Base-by-base conservation (phyloP, 1,140 invertebrate genomes). In the Druon quercuslanigerum region DNA sequence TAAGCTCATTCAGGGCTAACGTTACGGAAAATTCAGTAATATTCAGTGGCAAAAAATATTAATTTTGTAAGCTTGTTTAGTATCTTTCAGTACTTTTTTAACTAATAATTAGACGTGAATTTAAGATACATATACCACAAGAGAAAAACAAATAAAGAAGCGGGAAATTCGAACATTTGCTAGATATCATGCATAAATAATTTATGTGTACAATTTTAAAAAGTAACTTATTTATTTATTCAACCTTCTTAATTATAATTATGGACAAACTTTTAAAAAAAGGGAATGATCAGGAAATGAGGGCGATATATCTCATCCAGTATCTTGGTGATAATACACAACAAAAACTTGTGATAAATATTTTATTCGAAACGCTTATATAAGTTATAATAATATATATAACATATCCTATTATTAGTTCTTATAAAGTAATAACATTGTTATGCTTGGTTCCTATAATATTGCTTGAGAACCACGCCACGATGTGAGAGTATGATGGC, bases 391-490 rank as follows among this genome's bases (percentile, higher is more conserved):
- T 87, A 86, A 80, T 79, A 78, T 78, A 87, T 87, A 86, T 90
- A 86, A 89, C 88, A 88, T 89, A 88, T 89, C 86, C 83, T 85
- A 87, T 90, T 90, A 90, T 90, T 90, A 90, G 87, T 88, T 82
- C 82, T 83, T 89, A 83, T 79, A 87, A 85, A 89, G 86, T 87
- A 84, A 85, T 85, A 88, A 85, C 82, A 89, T 83, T 84, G 79
- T 89, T 89, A 88, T 79, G 77, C 46, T 80, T 76, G 75, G 75
- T 86, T 80, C 76, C 87, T 91, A 92, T 51, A 92, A 85, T 85
- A 92, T 92, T 86, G 91, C 90, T 88, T 92, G 91, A 80, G 91
- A 92, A 86, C 91, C 91, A 85, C 91, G 88, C 91, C 91, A 92
- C 80, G 91, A 92, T 73, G 89, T 88, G 73, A 92, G 88, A 82